Evolutionary conservation across 2,888 invertebrate genomes (phyloP), one percentile per base, ranked within the genome.

Genomic region (Synergus japonicus): DNA sequence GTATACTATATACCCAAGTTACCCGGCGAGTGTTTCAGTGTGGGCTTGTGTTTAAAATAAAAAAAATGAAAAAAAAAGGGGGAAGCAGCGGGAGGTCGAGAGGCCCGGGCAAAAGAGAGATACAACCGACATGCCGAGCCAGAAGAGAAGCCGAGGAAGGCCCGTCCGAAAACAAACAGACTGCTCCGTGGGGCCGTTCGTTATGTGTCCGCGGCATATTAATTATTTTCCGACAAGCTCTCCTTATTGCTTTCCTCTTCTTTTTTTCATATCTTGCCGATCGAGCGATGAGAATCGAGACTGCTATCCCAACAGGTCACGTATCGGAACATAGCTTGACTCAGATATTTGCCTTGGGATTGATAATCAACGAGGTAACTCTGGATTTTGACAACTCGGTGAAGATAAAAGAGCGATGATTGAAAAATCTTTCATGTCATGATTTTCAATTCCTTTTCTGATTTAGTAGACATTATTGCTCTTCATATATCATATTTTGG

Each of bases 121-220:
- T 86, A 85, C 85, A 84, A 81, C 81, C 84, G 83, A 83, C 85
- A 83, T 82, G 86, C 81, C 81, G 83, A 82, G 81, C 83, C 81
- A 78, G 65, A 73, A 60, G 78, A 80, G 82, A 77, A 80, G 77
- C 76, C 49, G 85, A 80, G 84, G 82, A 84, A 83, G 85, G 84
- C 81, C 85, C 86, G 85, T 86, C 90, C 89, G 88, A 91, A 91
- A 91, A 91, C 91, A 91, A 91, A 91, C 91, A 90, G 86, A 89
- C 88, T 88, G 89, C 87, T 86, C 85, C 88, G 85, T 86, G 84
- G 84, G 81, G 88, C 87, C 90, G 89, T 91, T 90, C 91, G 90
- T 91, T 91, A 91, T 91, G 88, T 89, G 90, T 88, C 87, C 88
- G 85, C 87, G 89, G 91, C 90, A 91, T 91, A 91, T 91, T 91